Percentiles rank a stretch among this genome's conserved stretches.
These are phyloP conservation scores for Coleophora flavipennella DNA, from an alignment of 2,888 invertebrate species.

Conservation along the genomic window DNA sequence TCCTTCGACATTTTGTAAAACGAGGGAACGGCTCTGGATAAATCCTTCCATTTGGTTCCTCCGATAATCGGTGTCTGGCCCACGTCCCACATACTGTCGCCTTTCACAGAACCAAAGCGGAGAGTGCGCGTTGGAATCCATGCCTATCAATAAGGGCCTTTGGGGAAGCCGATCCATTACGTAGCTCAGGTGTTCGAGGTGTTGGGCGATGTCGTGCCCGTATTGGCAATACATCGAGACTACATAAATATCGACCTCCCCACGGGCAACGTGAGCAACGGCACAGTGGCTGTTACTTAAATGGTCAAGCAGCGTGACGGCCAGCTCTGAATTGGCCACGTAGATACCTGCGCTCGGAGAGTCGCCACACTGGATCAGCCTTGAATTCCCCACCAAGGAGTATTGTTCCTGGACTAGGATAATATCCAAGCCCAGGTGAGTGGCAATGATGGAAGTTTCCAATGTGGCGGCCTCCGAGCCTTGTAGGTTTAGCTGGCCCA, in stretches of 20 bases:
- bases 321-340: background rate
- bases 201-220: slow-evolving; percentile 9
- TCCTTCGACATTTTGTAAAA: slow-evolving; percentile 8
- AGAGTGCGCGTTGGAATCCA: slow-evolving; percentile 22
- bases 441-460: slow-evolving; percentile 15
- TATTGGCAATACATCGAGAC: slow-evolving; percentile 19
- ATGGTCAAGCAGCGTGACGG: slow-evolving; percentile 12
- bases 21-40: slow-evolving; percentile 5
- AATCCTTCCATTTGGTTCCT: slow-evolving; percentile 11
- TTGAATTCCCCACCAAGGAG: slow-evolving; percentile 71
- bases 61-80: slow-evolving; percentile 8
- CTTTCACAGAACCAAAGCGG: slow-evolving; percentile 16
- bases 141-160: slow-evolving; percentile 7
- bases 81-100: slow-evolving; percentile 10
- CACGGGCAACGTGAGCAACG: slow-evolving; percentile 8
- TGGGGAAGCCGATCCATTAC: slow-evolving; percentile 11
- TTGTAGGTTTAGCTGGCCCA: slow-evolving; percentile 19
- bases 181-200: slow-evolving; percentile 11
- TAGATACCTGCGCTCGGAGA: slow-evolving; percentile 14
- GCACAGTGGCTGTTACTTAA: slow-evolving; percentile 11
- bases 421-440: slow-evolving; percentile 11
- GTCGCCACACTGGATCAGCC: slow-evolving; percentile 3
- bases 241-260: slow-evolving; percentile 5
- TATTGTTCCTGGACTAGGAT: slow-evolving; percentile 22
- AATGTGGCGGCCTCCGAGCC: slow-evolving; percentile 12